These are phyloP conservation scores for Sarcoramphus papa DNA, from an alignment of 2,797 vertebrate species.

Conservation along the genomic window DNA sequence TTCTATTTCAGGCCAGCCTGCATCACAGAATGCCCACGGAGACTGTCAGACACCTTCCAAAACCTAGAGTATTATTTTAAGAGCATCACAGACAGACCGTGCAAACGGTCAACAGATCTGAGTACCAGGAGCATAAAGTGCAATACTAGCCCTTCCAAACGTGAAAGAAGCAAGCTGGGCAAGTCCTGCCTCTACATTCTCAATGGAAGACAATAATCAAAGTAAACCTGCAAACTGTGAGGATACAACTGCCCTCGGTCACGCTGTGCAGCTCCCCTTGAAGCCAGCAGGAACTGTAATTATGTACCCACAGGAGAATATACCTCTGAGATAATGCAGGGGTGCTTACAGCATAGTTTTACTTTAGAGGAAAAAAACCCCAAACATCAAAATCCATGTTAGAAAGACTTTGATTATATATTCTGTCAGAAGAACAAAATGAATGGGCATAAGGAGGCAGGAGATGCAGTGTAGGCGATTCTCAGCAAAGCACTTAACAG, in stretches of 20 bases:
- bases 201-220: not conserved
- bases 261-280: not conserved
- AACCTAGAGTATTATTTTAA: not conserved
- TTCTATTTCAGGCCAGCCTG: not conserved
- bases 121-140: not conserved
- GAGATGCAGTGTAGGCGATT: not conserved
- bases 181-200: not conserved
- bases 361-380: not conserved
- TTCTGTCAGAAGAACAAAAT: not conserved
- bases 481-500: not conserved
- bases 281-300: not conserved
- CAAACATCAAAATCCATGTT: not conserved
- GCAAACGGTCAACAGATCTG: not conserved
- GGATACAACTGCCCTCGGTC: not conserved
- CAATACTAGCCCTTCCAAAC: not conserved
- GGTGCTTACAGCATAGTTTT: not conserved
- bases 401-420: not conserved
- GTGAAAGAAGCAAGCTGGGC: not conserved
- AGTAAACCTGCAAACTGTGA: not conserved
- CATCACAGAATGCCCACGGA: not conserved
- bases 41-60: not conserved
- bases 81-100: not conserved
- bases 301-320: not conserved
- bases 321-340: not conserved
- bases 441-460: slow-evolving; percentile 4